phyloP scores from a whole-genome alignment of 2,797 vertebrate genomes.

The Sebastes taczanowskii region DNA sequence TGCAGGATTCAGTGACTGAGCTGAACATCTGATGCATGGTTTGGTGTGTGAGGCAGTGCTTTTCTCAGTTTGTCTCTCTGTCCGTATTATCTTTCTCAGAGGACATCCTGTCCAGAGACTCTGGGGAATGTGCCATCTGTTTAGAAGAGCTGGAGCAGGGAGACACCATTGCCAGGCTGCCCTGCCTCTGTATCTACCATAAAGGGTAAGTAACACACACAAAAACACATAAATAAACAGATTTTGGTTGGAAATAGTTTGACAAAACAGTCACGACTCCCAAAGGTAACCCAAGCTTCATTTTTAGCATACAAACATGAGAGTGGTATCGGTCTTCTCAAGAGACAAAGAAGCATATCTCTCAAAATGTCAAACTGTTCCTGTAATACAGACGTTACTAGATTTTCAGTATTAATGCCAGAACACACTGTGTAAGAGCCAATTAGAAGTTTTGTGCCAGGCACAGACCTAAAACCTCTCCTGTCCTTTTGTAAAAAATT shows the following conservation, averaged over 20 bases:
- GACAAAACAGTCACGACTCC: not conserved
- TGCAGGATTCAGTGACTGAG: not conserved
- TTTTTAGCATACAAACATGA: not conserved
- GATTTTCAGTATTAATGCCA: not conserved
- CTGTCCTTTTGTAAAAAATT: not conserved
- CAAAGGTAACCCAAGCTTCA: not conserved
- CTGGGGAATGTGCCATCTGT: conserved; percentile 98
- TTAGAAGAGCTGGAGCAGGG: conserved; percentile 96
- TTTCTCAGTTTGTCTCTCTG: conserved; percentile 41
- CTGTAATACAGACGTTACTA: not conserved
- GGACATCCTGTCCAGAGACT: conserved; percentile 96
- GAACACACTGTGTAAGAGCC: not conserved
- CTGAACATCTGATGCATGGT: conserved; percentile 26
- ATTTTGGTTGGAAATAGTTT: not conserved
- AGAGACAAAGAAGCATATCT: not conserved
- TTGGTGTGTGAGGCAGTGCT: conserved; percentile 3
- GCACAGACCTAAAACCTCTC: not conserved
- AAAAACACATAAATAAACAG: not conserved
- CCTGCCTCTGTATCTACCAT: conserved; percentile 98
- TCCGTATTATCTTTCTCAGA: conserved; percentile 84
- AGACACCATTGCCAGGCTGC: conserved; percentile 96
- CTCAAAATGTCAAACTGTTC: not conserved
- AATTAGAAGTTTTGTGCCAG: not conserved
- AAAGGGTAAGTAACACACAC: conserved; percentile 86
- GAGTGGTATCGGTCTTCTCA: not conserved